Percentiles rank a stretch among this genome's conserved stretches.
These are phyloP conservation scores for Charina bottae DNA, from an alignment of 2,113 vertebrate genomes.

Conservation along the genomic window DNA sequence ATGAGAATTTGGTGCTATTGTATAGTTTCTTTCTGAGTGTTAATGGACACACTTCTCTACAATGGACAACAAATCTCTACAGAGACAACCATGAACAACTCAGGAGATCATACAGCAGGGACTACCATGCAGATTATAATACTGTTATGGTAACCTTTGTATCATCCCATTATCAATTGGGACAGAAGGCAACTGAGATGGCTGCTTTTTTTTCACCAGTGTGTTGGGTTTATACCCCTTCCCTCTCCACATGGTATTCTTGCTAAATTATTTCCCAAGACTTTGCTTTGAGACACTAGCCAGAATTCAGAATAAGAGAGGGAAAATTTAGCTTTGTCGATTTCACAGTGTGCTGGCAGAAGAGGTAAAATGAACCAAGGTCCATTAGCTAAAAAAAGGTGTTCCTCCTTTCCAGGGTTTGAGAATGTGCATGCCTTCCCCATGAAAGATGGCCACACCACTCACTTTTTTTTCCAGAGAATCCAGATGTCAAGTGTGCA, in stretches of 20 bases:
- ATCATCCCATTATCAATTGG: too few species aligned
- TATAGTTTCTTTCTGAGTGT: background rate
- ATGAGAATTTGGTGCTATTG: background rate
- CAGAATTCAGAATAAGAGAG: background rate
- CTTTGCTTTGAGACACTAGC: background rate
- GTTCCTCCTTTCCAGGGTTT: background rate
- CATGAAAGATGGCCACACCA: background rate
- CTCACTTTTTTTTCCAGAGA: background rate
- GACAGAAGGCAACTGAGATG: too few species aligned
- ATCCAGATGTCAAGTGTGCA: background rate
- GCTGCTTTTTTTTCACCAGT: background rate
- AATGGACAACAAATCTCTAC: background rate
- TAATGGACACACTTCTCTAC: background rate
- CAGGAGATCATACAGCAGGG: background rate
- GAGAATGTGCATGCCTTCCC: background rate
- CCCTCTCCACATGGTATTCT: too few species aligned
- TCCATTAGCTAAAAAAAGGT: background rate
- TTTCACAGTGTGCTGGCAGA: background rate
- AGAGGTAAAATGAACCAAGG: background rate
- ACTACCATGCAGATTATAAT: too few species aligned
- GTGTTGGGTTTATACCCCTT: too few species aligned
- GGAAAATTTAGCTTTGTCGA: background rate
- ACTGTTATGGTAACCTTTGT: too few species aligned
- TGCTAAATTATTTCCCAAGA: background rate
- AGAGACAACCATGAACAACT: too few species aligned